These are phyloP conservation scores for Ondatra zibethicus DNA, from an alignment of 2,113 vertebrate species.

Conservation along the genomic window DNA sequence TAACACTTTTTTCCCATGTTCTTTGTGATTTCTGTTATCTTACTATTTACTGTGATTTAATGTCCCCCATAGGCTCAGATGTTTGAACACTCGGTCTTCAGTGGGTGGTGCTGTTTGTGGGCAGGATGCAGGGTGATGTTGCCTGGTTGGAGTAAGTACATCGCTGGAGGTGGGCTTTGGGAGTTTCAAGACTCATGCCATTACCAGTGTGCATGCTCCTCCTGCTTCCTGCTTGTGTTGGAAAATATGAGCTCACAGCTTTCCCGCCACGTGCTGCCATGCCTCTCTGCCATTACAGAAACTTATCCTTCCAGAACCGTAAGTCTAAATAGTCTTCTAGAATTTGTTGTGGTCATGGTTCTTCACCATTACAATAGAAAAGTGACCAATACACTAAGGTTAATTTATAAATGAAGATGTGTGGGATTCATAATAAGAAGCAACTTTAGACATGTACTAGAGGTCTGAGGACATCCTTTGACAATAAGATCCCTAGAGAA, in stretches of 20 bases:
- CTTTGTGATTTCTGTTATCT: background rate
- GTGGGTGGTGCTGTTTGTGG: background rate
- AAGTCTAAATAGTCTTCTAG: background rate
- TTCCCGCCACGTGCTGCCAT: background rate
- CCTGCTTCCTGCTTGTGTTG: background rate
- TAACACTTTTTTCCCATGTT: background rate
- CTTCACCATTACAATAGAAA: background rate
- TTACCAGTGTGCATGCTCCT: background rate
- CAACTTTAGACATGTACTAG: background rate
- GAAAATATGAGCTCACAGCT: background rate
- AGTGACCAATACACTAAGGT: background rate
- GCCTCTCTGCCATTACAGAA: background rate
- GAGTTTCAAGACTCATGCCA: background rate
- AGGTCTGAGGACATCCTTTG: background rate
- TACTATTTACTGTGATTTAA: background rate
- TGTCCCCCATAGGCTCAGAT: background rate
- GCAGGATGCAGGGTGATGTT: background rate
- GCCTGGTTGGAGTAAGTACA: background rate
- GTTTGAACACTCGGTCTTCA: background rate
- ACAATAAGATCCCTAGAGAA: background rate
- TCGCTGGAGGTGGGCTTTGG: background rate
- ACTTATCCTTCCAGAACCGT: background rate
- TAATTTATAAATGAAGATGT: background rate
- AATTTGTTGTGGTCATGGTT: background rate
- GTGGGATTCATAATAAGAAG: background rate